Percentiles rank a stretch among this genome's conserved stretches.
Conservation (phyloP, 2,797 vertebrate species). For the Bovichtus variegatus region DNA sequence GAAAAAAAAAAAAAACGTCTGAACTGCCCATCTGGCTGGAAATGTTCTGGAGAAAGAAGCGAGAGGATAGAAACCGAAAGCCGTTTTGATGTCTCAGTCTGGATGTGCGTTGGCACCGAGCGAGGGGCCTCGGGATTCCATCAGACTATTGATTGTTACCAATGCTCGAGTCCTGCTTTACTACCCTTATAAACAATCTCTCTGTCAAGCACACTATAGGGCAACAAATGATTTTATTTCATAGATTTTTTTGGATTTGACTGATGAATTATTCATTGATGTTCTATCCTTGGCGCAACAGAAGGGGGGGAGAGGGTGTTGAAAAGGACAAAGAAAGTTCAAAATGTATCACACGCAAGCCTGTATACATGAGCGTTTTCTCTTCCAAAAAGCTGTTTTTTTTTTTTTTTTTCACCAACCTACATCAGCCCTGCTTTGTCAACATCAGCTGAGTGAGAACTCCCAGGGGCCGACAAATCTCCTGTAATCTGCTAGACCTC, state of each 20-base stretch:
- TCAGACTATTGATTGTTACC: slow-evolving; percentile 76
- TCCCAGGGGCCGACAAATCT: slow-evolving; percentile 70
- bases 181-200: slow-evolving; percentile 78
- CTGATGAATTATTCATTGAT: slow-evolving; percentile 80
- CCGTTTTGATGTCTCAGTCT: slow-evolving; percentile 76
- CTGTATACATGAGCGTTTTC: slow-evolving; percentile 33
- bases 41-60: slow-evolving; percentile 45
- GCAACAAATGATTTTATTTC: slow-evolving; percentile 81
- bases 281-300: slow-evolving; percentile 60
- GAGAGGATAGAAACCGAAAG: slow-evolving; percentile 56
- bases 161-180: slow-evolving; percentile 73
- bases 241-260: slow-evolving; percentile 81
- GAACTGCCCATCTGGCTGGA: slow-evolving; percentile 52
- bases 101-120: slow-evolving; percentile 58
- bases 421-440: slow-evolving; percentile 71
- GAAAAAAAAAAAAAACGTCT: too few relatives aligned
- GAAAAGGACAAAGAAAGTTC: slow-evolving; percentile 65
- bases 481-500: slow-evolving; percentile 72
- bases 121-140: slow-evolving; percentile 65
- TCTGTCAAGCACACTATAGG: slow-evolving; percentile 74
- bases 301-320: slow-evolving; percentile 29
- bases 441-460: slow-evolving; percentile 71
- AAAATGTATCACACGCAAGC: slow-evolving; percentile 43
- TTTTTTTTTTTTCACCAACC: slow-evolving; percentile 6
- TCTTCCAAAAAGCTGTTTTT: slow-evolving; percentile 32